Base-by-base conservation (phyloP, 2,888 invertebrate genomes). In the Hydrotaea cyrtoneurina region DNA sequence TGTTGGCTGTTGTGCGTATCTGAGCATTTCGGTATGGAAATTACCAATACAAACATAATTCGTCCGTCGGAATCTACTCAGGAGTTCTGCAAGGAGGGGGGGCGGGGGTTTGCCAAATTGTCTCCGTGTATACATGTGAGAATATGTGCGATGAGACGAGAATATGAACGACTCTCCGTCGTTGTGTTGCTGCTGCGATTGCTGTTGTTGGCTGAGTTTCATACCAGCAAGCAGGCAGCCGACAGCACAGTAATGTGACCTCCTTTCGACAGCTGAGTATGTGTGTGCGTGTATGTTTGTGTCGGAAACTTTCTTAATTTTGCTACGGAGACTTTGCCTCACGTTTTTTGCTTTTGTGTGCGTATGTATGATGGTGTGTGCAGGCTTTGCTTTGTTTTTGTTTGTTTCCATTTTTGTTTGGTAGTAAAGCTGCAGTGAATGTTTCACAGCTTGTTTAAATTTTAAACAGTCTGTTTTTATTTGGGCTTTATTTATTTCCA, bases 291-390 rank as follows among this genome's bases (percentile, higher is more conserved):
- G 62, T 80, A 74, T 77, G 80, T 83, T 66, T 80, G 26, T 77
- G 73, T 81, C 64, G 36, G 81, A 50, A 78, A 50, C 72, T 64
- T 80, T 57, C 75, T 84, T 72, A 73, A 84, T 78, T 84, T 84
- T 72, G 46, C 78, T 75, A 78, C 64, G 21, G 74, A 80, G 77
- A 78, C 71, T 73, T 62, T 69, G 13, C 21, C 31, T 62, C 31
- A 62, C 15, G 57, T 26, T 53, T 31, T n/a, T 36, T n/a, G n/a
- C 10, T 62, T 55, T 36, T 66, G 31, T 53, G 21, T 17, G 36
- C 3, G 21, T 36, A 46, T 36, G 23, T 55, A 39, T 4, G 73
- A 77, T 50, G 23, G 23, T 69, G 55, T 21, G 64, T 76, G 55
- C 62, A 75, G 46, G 71, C 69, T 75, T 74, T n/a, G 66, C 46